phyloP scores from a whole-genome alignment of 2,113 vertebrate species.

The pig (Sus scrofa) region DNA sequence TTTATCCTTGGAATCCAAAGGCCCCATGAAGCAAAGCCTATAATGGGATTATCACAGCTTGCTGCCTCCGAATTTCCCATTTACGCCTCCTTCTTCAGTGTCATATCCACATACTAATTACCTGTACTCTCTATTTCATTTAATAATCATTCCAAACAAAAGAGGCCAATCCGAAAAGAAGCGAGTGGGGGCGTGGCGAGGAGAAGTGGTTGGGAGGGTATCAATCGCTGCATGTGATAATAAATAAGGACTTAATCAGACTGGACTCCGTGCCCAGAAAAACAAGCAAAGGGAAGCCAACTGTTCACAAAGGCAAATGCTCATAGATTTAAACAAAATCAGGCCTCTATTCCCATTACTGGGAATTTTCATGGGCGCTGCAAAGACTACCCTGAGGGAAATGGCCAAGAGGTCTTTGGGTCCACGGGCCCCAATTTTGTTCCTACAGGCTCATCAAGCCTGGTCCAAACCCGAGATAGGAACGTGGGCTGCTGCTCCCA shows the following conservation, averaged over 20 bases:
- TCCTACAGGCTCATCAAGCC: background rate
- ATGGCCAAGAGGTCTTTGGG: background rate
- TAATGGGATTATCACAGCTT: constrained; percentile 74
- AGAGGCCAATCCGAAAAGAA: constrained; percentile 39
- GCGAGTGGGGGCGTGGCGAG: background rate
- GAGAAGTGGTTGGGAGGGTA: background rate
- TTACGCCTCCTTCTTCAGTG: constrained; percentile 27
- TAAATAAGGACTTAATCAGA: constrained; percentile 38
- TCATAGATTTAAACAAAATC: background rate
- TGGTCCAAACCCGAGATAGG: background rate
- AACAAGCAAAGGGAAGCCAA: background rate
- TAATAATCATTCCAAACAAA: constrained; percentile 69
- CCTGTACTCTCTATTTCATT: constrained; percentile 54
- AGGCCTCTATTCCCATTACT: background rate
- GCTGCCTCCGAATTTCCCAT: constrained; percentile 47
- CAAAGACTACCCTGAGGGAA: background rate
- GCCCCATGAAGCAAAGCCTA: constrained; percentile 61
- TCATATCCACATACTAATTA: constrained; percentile 71
- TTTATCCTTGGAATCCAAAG: constrained; percentile 54
- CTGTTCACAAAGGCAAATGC: background rate
- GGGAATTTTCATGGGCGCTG: background rate
- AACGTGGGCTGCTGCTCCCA: too few relatives aligned
- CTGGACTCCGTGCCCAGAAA: background rate
- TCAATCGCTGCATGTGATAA: background rate
- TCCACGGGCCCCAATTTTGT: background rate